A percentile compares a stretch with the other conserved stretches of the same genome.
Evolutionary conservation across 2,797 vertebrate genomes (phyloP).

Genomic region (Myripristis murdjan): DNA sequence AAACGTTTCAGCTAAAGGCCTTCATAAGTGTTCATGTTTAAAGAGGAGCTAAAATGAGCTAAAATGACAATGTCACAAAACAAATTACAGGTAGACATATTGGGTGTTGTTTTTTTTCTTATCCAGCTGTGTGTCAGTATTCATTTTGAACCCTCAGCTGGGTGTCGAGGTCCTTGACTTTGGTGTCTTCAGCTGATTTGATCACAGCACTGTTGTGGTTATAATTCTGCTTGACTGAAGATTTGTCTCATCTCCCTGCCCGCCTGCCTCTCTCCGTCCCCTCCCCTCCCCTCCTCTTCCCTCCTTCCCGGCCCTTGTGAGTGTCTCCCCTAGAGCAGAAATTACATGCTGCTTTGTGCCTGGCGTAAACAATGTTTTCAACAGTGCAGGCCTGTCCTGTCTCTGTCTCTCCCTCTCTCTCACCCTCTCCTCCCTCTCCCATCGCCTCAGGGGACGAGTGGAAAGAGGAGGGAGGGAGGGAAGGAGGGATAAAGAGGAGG

Average conservation of each 20-base stretch:
- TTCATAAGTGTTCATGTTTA: no score
- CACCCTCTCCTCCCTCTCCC: slow-evolving; percentile 36
- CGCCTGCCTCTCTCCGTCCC: slow-evolving; percentile 41
- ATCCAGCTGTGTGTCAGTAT: neutral
- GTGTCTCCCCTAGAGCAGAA: slow-evolving; percentile 78
- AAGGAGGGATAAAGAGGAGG: slow-evolving; percentile 45
- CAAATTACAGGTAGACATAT: neutral
- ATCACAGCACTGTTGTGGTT: slow-evolving; percentile 62
- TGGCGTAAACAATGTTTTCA: slow-evolving; percentile 83
- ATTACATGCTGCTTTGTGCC: slow-evolving; percentile 82
- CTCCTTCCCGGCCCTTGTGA: slow-evolving; percentile 58
- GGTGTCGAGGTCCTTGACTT: slow-evolving; percentile 50
- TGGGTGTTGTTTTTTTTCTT: slow-evolving; percentile 2
- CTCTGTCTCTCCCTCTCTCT: slow-evolving; percentile 51
- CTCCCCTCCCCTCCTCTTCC: slow-evolving; percentile 25
- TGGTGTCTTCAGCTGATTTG: slow-evolving; percentile 58
- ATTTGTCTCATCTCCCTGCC: slow-evolving; percentile 29
- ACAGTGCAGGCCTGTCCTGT: slow-evolving; percentile 76
- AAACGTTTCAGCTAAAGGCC: no score
- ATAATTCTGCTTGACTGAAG: slow-evolving; percentile 63
- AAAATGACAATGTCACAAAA: neutral
- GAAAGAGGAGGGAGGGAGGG: slow-evolving; percentile 41
- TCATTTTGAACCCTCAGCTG: slow-evolving; percentile 7
- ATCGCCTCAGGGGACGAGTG: slow-evolving; percentile 62
- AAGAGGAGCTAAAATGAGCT: neutral